Evolutionary conservation across 2,113 vertebrate species (phyloP), one percentile per base, ranked within the genome.

Genomic region (Campylorhamphus procurvoides): DNA sequence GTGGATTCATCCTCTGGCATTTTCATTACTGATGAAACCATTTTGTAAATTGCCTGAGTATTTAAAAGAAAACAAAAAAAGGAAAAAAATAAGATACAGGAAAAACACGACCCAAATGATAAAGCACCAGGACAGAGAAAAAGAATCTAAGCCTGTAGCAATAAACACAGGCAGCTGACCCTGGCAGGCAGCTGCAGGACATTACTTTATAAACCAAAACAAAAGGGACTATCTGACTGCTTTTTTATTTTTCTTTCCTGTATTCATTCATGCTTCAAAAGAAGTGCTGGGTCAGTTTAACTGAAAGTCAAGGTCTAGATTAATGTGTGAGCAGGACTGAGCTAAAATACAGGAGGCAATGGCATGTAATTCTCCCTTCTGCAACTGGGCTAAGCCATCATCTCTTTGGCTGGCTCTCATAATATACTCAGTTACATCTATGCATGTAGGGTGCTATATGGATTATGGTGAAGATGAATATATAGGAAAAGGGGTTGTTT

Each of bases 1-100:
- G 98, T 98, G 46, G 98, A 98, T 97, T 98, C 98, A 3, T 98
- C 98, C 87, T 98, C 98, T 0, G 98, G 98, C 98, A 98, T 98
- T 94, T 98, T 98, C 98, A 98, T 98, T 95, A 98, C 98, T 1
- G 98, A 98, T 1, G 98, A 98, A 74, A 98, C 98, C 98, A 98
- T 98, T 95, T 98, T 98, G 95, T 98, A 98, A 87, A 98, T 98
- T 39, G 98, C 98, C 98, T 98, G 85, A 35, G 59, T 67, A 75
- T 56, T 35, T 42, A 27, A 44, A 40, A 46, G 23, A 7, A 17
- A n/a, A 28, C 31, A 47, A 3, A 18, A n/a, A 7, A 2, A 12
- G 12, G 1, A 2, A 19, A 29, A 49, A 29, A 55, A 31, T 72
- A 39, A 50, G 9, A 72, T 19, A 9, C 12, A 77, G 47, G 59